These are phyloP conservation scores for Lanistes nyassanus DNA, from an alignment of 1,140 invertebrate species.

Conservation along the genomic window DNA sequence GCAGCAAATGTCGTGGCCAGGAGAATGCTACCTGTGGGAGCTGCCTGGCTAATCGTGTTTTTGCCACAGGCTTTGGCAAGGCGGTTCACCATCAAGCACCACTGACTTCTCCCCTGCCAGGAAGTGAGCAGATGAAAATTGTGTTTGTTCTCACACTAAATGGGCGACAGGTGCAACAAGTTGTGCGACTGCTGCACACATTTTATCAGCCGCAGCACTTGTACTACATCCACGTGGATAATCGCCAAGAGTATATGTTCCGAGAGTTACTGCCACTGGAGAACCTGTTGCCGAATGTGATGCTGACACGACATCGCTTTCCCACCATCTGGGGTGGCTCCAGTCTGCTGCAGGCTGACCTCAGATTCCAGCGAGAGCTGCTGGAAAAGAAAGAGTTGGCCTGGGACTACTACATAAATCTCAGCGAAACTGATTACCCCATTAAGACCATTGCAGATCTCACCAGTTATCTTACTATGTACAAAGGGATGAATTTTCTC, in stretches of 20 bases:
- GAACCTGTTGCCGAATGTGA: constrained; percentile 80
- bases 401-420: constrained; percentile 98
- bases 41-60: constrained; percentile 87
- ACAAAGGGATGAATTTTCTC: constrained; percentile 90
- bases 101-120: constrained; percentile 19
- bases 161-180: constrained; percentile 92
- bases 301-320: constrained; percentile 80
- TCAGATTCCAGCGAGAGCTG: constrained; percentile 75
- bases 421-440: constrained; percentile 98
- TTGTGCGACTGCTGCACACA: constrained; percentile 87
- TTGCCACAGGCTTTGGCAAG: constrained; percentile 80
- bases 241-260: constrained; percentile 92
- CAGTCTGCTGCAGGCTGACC: constrained; percentile 88
- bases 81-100: constrained; percentile 30
- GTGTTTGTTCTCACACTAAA: constrained; percentile 96
- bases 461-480: constrained; percentile 84
- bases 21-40: constrained; percentile 79
- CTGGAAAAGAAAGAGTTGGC: constrained; percentile 63
- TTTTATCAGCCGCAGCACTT: constrained; percentile 90
- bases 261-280: constrained; percentile 84
- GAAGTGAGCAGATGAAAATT: constrained; percentile 70
- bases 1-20: constrained; percentile 63
- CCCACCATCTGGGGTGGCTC: constrained; percentile 99
- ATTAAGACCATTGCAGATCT: constrained; percentile 87
- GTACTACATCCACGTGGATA: constrained; percentile 98